Conservation (phyloP, 2,797 vertebrate genomes). For the Xiphorhynchus erythropygius region DNA sequence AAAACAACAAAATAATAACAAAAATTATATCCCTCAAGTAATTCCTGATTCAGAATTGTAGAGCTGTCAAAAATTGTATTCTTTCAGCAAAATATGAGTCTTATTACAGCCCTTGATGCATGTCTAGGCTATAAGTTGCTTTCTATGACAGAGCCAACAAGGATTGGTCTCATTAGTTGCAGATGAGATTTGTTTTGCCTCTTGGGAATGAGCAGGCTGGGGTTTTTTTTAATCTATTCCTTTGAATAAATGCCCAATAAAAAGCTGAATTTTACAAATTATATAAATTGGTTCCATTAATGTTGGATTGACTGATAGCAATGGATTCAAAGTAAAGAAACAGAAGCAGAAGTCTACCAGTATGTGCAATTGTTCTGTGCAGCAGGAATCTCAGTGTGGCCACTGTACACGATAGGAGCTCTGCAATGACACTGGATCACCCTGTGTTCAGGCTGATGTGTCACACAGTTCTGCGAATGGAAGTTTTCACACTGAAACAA, state of each 20-base stretch:
- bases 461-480: background rate
- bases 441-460: background rate
- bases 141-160: background rate
- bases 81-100: background rate
- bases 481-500: background rate
- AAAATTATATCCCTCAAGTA: background rate
- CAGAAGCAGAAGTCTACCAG: background rate
- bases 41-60: background rate
- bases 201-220: background rate
- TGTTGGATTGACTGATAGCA: background rate
- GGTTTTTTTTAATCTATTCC: fast-evolving
- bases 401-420: background rate
- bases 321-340: background rate
- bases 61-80: background rate
- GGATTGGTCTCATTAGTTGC: background rate
- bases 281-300: background rate
- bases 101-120: background rate
- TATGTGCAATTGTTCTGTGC: no score
- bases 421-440: background rate
- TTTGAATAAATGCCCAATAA: background rate
- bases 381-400: background rate
- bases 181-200: background rate
- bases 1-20: background rate
- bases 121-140: background rate
- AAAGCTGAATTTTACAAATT: background rate